A percentile compares a stretch with the other conserved stretches of the same genome.
Evolutionary conservation across 2,888 invertebrate species (phyloP).

Genomic region (Trissolcus japonicus): DNA sequence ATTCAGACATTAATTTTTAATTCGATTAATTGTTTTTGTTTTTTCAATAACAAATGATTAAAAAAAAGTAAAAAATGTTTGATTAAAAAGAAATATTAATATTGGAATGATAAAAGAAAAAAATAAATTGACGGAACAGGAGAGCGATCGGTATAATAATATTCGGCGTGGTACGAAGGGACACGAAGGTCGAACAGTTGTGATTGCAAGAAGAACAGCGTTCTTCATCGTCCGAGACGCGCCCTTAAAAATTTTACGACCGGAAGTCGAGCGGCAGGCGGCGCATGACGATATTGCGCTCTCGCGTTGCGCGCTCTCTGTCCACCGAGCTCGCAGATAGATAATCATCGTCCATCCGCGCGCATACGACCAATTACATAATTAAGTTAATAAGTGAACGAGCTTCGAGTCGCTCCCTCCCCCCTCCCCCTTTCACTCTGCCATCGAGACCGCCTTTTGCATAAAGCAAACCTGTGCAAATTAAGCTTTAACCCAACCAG

Average conservation of each 20-base stretch:
- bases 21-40: too few species aligned
- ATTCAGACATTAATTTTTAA: too few species aligned
- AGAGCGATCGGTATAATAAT: conserved; percentile 23
- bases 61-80: too few species aligned
- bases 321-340: conserved; percentile 41
- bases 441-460: conserved; percentile 28
- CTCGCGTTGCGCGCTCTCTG: conserved; percentile 40
- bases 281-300: conserved; percentile 54
- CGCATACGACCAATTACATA: conserved; percentile 61
- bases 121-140: not conserved
- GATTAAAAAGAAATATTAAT: too few species aligned
- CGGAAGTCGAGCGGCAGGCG: conserved; percentile 68
- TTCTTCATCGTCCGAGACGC: conserved; percentile 57
- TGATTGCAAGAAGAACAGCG: conserved; percentile 39
- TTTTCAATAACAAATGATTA: too few species aligned
- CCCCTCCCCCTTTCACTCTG: conserved; percentile 1
- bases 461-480: conserved; percentile 43
- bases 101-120: not conserved
- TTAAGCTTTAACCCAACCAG: conserved; percentile 49
- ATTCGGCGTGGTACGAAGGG: conserved; percentile 23
- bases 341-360: conserved; percentile 44
- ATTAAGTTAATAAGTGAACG: conserved; percentile 62
- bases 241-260: conserved; percentile 68
- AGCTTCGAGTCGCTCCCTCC: conserved; percentile 43
- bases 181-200: conserved; percentile 25